Conservation (phyloP, 2,888 invertebrate genomes). For the Cantharis rustica region DNA sequence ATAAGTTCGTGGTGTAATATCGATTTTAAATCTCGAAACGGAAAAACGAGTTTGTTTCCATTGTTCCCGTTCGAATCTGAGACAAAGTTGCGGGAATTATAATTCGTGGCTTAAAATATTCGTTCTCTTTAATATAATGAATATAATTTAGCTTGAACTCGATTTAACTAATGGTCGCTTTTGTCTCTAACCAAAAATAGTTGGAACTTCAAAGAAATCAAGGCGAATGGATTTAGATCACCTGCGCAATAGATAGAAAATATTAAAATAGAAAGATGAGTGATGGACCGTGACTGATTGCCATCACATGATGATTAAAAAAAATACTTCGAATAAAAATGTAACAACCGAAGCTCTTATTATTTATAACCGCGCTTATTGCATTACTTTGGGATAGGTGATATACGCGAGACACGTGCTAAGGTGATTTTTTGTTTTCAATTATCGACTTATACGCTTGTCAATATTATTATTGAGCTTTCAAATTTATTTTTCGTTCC, state of each 20-base stretch:
- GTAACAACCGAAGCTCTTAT: slow-evolving; percentile 7
- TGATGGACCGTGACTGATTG: slow-evolving; percentile 54
- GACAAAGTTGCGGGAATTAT: not conserved
- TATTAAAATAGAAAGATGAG: slow-evolving; percentile 44
- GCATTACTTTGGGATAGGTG: not conserved
- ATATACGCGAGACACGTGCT: not conserved
- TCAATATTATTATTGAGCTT: not conserved
- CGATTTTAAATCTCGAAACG: not conserved
- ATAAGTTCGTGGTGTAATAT: not conserved
- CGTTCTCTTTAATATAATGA: slow-evolving; percentile 19
- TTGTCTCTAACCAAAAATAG: slow-evolving; percentile 19
- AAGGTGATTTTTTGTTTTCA: not conserved
- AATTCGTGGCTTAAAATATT: slow-evolving; percentile 15
- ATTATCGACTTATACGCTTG: not conserved
- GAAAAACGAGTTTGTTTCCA: not conserved
- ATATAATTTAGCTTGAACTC: slow-evolving; percentile 28
- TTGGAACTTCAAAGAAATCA: slow-evolving; percentile 28
- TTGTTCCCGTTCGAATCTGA: not conserved
- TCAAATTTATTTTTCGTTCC: not conserved
- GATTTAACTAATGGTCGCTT: slow-evolving; percentile 27
- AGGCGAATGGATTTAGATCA: slow-evolving; percentile 41
- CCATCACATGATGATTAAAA: slow-evolving; percentile 50
- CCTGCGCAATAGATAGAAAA: slow-evolving; percentile 35
- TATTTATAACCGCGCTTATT: not conserved
- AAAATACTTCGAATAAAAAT: slow-evolving; percentile 30